These are phyloP conservation scores for Anhinga rufa DNA, from an alignment of 2,113 vertebrate genomes.

Conservation along the genomic window DNA sequence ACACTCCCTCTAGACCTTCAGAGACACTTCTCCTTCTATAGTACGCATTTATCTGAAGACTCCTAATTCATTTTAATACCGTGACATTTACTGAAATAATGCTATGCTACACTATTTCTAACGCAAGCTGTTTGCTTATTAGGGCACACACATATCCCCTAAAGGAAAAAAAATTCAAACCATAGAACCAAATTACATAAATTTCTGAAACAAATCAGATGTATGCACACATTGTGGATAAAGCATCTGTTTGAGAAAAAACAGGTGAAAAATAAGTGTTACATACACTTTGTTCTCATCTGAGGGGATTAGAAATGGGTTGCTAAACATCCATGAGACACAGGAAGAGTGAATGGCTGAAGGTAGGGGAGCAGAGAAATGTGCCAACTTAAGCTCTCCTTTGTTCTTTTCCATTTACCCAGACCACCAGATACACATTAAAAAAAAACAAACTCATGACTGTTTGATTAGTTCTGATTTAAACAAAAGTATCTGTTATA, in stretches of 20 bases:
- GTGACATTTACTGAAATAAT: neutral
- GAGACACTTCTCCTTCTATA: neutral
- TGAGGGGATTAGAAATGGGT: neutral
- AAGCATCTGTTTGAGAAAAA: neutral
- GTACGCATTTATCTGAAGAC: neutral
- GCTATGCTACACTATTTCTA: neutral
- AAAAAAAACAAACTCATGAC: neutral
- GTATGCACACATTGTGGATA: neutral
- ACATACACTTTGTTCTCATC: neutral
- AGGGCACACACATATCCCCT: neutral
- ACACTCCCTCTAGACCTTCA: neutral
- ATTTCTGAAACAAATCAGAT: neutral
- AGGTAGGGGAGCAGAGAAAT: neutral
- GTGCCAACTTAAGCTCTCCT: neutral
- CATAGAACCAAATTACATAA: neutral
- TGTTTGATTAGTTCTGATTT: neutral
- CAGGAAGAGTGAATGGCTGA: neutral
- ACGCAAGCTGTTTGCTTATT: neutral
- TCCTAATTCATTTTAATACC: neutral
- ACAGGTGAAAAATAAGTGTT: neutral
- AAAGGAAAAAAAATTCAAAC: neutral
- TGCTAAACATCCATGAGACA: neutral
- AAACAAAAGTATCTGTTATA: neutral
- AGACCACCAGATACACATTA: neutral
- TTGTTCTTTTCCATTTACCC: neutral